Conservation (phyloP, 2,113 vertebrate genomes). For the Excalfactoria chinensis region DNA sequence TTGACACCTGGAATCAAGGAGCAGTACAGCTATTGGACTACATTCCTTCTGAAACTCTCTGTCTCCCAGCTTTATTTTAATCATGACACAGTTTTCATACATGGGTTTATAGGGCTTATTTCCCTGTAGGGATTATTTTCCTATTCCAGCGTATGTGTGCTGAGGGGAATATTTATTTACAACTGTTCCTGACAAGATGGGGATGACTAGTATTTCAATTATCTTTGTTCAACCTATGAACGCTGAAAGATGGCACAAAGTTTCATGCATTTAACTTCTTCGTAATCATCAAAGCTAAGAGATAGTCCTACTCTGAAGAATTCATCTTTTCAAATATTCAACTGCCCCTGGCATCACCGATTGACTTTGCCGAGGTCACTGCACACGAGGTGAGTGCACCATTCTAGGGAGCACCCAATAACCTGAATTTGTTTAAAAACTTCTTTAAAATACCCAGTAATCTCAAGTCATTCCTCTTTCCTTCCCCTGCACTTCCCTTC, state of each 20-base stretch:
- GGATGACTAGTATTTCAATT: neutral
- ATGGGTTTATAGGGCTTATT: neutral
- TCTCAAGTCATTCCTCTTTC: neutral
- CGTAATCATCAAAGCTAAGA: neutral
- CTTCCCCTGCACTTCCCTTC: neutral
- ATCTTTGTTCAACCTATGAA: neutral
- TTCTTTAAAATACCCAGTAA: neutral
- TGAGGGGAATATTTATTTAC: neutral
- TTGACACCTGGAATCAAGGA: neutral
- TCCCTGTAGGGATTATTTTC: rapidly evolving
- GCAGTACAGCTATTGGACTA: neutral
- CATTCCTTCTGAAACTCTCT: neutral
- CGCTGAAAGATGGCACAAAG: neutral
- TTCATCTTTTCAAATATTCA: neutral
- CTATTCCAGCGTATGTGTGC: neutral
- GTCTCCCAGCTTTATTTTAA: rapidly evolving
- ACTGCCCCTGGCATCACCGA: neutral
- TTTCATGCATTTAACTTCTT: neutral
- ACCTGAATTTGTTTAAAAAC: neutral
- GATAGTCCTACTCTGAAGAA: neutral
- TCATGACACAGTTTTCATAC: neutral
- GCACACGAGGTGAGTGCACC: neutral
- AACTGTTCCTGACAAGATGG: neutral
- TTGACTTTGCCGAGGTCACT: neutral
- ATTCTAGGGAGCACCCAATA: neutral